Percentiles rank a stretch among this genome's conserved stretches.
Evolutionary conservation across 2,797 vertebrate genomes (phyloP).

Genomic region (Sebastes itinus): DNA sequence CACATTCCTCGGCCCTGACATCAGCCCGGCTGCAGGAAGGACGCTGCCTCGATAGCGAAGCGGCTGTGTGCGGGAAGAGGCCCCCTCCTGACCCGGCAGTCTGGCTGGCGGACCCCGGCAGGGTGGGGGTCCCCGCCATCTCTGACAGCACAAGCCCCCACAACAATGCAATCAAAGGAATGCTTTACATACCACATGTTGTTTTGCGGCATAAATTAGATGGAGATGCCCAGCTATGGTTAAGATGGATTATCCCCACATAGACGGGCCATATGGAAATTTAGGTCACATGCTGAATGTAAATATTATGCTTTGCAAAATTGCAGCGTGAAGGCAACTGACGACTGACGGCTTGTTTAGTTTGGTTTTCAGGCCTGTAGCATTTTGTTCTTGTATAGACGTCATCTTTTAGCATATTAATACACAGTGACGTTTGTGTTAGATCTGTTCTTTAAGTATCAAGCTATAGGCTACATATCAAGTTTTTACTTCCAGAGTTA

Average conservation of each 20-base stretch:
- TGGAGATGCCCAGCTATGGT: conserved; percentile 45
- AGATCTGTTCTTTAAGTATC: too few relatives aligned
- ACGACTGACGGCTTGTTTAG: not conserved
- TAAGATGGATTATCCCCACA: conserved; percentile 73
- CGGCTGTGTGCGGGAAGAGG: conserved; percentile 68
- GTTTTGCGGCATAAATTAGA: conserved; percentile 74
- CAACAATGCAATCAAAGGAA: conserved; percentile 77
- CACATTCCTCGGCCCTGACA: conserved; percentile 77
- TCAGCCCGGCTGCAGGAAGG: conserved; percentile 72
- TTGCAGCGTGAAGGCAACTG: not conserved
- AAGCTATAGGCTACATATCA: not conserved
- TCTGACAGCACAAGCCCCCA: conserved; percentile 41
- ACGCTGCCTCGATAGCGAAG: conserved; percentile 23
- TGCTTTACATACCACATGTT: conserved; percentile 78
- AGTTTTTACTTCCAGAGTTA: not conserved
- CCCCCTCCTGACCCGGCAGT: conserved; percentile 61
- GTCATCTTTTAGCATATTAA: not conserved
- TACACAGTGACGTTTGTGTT: not conserved
- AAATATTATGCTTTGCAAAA: conserved; percentile 69
- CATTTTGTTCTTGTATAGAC: not conserved
- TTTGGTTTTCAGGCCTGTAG: not conserved
- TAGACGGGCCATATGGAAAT: conserved; percentile 67
- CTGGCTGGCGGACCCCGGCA: conserved; percentile 52
- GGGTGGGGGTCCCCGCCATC: conserved; percentile 31
- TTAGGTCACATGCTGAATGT: conserved; percentile 73